Percentiles rank a stretch among this genome's conserved stretches.
Evolutionary conservation across 2,888 invertebrate genomes (phyloP).

Genomic region (Drosophila koepferae): DNA sequence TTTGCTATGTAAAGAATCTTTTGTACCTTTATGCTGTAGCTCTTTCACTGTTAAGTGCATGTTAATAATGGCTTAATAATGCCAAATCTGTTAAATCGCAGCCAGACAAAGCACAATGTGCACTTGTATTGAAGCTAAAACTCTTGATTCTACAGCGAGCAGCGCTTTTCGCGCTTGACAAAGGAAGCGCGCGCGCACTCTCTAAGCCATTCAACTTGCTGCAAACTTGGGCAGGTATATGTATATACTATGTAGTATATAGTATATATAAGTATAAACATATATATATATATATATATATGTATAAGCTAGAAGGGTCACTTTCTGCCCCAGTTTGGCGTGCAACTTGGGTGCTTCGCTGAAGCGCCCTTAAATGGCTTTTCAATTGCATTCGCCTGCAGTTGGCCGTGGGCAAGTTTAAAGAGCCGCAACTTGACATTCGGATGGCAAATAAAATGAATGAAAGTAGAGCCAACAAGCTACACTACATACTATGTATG

Average conservation of each 20-base stretch:
- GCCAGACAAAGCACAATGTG: conserved; percentile 21
- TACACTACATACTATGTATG: neutral
- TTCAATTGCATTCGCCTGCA: conserved; percentile 66
- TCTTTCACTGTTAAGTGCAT: conserved; percentile 6
- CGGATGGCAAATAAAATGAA: conserved; percentile 48
- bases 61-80: conserved; percentile 17
- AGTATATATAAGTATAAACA: neutral
- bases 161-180: conserved; percentile 17
- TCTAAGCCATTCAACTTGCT: conserved; percentile 16
- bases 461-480: neutral
- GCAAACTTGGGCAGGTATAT: neutral
- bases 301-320: conserved; percentile 21
- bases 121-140: conserved; percentile 28
- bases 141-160: conserved; percentile 16
- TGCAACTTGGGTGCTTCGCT: conserved; percentile 37
- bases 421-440: conserved; percentile 39
- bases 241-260: neutral
- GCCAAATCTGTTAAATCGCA: conserved; percentile 22
- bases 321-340: conserved; percentile 1
- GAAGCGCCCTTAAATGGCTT: conserved; percentile 62
- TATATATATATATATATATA: neutral
- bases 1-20: neutral
- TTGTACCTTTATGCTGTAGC: neutral
- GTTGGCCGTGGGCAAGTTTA: conserved; percentile 38
- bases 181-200: conserved; percentile 8